These are phyloP conservation scores for Ypsolopha scabrella DNA, from an alignment of 2,888 invertebrate species.

Conservation along the genomic window DNA sequence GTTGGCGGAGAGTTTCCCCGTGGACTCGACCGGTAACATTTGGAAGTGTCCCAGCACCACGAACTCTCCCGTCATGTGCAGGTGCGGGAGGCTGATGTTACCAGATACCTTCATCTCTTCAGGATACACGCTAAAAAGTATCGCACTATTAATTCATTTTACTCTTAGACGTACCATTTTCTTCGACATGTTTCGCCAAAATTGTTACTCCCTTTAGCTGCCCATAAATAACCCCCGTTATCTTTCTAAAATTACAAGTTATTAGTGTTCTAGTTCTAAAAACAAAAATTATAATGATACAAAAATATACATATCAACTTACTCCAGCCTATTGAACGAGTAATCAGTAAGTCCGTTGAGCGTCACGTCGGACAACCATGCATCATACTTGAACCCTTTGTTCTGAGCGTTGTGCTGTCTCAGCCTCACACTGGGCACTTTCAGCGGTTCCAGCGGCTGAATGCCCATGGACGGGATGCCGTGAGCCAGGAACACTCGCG, in stretches of 20 bases:
- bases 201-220: too few species aligned
- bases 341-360: constrained; percentile 61
- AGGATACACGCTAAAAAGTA: constrained; percentile 39
- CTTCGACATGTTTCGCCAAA: too few species aligned
- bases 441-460: constrained; percentile 70
- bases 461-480: constrained; percentile 72
- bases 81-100: constrained; percentile 49
- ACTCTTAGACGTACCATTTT: not conserved
- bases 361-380: constrained; percentile 57
- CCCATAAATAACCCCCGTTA: not conserved
- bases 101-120: constrained; percentile 52
- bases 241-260: not conserved
- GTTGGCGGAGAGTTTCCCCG: constrained; percentile 67
- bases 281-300: too few species aligned
- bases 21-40: constrained; percentile 68
- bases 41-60: constrained; percentile 66
- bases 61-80: constrained; percentile 53
- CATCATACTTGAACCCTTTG: constrained; percentile 63
- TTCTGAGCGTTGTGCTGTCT: constrained; percentile 64
- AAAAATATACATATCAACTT: constrained; percentile 24
- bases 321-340: constrained; percentile 62
- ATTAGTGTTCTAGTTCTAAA: too few species aligned
- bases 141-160: not conserved
- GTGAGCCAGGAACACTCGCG: constrained; percentile 56
- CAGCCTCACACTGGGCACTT: constrained; percentile 67